Evolutionary conservation across 2,797 vertebrate genomes (phyloP).

Genomic region (Dicrostonyx torquatus): DNA sequence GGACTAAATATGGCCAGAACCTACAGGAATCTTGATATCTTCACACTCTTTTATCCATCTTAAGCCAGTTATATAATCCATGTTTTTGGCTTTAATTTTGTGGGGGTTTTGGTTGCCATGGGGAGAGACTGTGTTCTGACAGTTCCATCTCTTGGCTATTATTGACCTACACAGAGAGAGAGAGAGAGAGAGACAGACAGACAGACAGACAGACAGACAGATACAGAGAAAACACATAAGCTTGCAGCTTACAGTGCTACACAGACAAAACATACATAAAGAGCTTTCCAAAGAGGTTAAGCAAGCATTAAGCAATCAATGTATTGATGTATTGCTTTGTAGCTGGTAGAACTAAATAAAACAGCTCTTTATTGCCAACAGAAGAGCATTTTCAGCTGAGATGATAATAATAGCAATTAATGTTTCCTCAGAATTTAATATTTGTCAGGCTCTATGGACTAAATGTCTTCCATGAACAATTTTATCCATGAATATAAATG

Average conservation of each 20-base stretch:
- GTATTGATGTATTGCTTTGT: background rate
- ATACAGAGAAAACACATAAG: background rate
- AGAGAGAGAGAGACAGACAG: background rate
- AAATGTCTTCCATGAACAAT: background rate
- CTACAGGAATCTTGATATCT: conserved; percentile 30
- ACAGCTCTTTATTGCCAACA: background rate
- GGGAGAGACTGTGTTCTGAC: conserved; percentile 61
- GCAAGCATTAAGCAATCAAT: conserved; percentile 10
- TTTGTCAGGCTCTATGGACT: background rate
- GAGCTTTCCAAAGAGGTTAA: conserved; percentile 28
- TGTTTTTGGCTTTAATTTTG: conserved; percentile 42
- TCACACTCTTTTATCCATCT: conserved; percentile 37
- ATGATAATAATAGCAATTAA: conserved; percentile 19
- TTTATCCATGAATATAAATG: background rate
- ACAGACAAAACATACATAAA: conserved; percentile 33
- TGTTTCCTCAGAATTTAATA: conserved; percentile 22
- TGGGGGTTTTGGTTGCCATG: conserved; percentile 58
- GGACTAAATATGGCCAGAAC: conserved; percentile 54
- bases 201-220: background rate
- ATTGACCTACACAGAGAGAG: background rate
- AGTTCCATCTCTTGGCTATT: conserved; percentile 53
- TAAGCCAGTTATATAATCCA: conserved; percentile 41
- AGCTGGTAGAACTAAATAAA: background rate
- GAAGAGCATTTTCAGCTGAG: conserved; percentile 50
- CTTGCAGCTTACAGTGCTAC: background rate